phyloP scores from a whole-genome alignment of 2,113 vertebrate genomes.

The Aythya baeri region DNA sequence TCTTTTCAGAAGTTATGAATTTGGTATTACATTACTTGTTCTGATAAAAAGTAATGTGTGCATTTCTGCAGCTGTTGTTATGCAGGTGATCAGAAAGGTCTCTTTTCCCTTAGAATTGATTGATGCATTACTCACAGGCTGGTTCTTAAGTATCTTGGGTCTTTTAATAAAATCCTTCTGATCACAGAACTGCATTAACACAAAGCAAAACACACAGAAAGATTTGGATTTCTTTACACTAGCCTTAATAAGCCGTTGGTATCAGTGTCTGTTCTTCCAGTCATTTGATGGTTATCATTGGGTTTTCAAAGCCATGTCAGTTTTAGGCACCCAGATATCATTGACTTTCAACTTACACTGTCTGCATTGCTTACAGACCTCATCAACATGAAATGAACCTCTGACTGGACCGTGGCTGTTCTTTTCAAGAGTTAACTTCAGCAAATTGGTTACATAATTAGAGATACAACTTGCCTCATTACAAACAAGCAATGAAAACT shows the following conservation, averaged over 20 bases:
- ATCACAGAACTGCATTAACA: neutral
- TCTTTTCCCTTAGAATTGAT: neutral
- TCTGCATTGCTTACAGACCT: neutral
- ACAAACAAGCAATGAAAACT: conserved; percentile 29
- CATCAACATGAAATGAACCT: neutral
- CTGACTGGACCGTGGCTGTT: neutral
- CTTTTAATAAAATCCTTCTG: conserved; percentile 28
- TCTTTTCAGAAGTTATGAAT: neutral
- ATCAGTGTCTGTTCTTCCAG: neutral
- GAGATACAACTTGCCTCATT: conserved; percentile 22
- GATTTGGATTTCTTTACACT: conserved; percentile 16
- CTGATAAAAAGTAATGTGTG: neutral
- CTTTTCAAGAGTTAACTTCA: conserved; percentile 41
- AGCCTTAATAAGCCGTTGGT: neutral
- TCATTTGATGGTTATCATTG: neutral
- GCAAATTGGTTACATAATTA: conserved; percentile 21
- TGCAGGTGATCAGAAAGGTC: conserved; percentile 3
- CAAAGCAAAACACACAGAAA: neutral
- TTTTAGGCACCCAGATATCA: neutral
- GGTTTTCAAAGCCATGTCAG: neutral
- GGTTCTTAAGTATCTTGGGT: neutral
- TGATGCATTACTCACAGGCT: neutral
- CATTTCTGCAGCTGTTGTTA: neutral
- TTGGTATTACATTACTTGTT: neutral
- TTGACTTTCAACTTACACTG: neutral